Evolutionary conservation across 1,140 invertebrate species (phyloP).

Genomic region (Homarus americanus): DNA sequence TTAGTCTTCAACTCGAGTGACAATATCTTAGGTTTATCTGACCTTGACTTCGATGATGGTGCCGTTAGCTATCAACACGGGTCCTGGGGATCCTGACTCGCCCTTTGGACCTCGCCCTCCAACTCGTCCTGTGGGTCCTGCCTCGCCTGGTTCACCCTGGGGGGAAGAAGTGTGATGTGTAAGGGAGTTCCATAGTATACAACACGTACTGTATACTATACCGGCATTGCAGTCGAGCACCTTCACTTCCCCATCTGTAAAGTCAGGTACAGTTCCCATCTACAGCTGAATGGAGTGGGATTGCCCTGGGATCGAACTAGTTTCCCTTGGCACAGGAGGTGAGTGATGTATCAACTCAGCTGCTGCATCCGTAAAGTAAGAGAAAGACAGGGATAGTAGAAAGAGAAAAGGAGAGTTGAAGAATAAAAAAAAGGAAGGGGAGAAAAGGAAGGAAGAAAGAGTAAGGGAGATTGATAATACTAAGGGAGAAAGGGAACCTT

Average conservation of each 20-base stretch:
- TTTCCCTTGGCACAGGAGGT: no score
- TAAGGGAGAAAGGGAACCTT: no score
- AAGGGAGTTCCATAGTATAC: background rate
- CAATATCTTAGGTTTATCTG: background rate
- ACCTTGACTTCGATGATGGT: conserved; percentile 73
- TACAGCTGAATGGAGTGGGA: no score
- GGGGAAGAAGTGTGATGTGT: background rate
- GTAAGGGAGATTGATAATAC: conserved; percentile 8
- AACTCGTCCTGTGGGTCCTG: conserved; percentile 43
- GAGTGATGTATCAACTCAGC: no score
- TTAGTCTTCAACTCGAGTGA: background rate
- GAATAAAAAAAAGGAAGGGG: background rate
- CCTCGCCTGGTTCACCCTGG: conserved; percentile 59
- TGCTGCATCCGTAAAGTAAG: no score
- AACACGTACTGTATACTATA: background rate
- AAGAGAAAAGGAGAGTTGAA: background rate
- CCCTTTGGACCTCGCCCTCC: conserved; percentile 66
- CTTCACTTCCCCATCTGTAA: no score
- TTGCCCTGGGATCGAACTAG: no score
- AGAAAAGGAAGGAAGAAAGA: conserved; percentile 6
- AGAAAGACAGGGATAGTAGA: background rate
- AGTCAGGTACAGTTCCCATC: no score
- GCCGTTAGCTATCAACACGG: conserved; percentile 65
- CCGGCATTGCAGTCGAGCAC: background rate
- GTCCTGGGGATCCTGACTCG: conserved; percentile 64